A percentile compares a stretch with the other conserved stretches of the same genome.
Conservation (phyloP, 2,797 vertebrate genomes). For the Centropyge bicolor region DNA sequence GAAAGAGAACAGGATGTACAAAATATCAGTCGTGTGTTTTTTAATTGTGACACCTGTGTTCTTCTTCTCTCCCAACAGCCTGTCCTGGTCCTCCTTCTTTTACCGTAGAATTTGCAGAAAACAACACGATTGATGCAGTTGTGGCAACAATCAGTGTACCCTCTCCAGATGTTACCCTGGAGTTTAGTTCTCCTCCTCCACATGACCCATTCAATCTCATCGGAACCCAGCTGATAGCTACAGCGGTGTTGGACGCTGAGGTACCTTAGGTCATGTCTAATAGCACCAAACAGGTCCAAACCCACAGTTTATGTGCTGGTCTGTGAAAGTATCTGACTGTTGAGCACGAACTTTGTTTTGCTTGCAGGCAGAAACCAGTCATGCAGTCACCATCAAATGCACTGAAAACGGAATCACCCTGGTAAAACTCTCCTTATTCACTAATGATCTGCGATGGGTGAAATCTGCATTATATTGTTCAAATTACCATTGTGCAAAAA, state of each 20-base stretch:
- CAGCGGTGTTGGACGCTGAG: conserved; percentile 74
- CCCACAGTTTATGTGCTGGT: not conserved
- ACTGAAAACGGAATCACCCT: accelerated
- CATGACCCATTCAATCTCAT: conserved; percentile 45
- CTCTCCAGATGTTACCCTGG: not conserved
- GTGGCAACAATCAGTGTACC: conserved; percentile 1
- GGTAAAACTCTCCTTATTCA: conserved; percentile 30
- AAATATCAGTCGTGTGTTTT: not conserved
- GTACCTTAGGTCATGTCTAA: conserved; percentile 47
- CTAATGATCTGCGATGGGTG: not conserved
- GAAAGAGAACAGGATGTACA: not conserved
- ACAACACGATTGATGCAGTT: conserved; percentile 1
- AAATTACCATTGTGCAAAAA: not conserved
- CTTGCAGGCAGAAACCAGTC: accelerated
- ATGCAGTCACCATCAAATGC: accelerated
- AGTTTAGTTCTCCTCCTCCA: accelerated
- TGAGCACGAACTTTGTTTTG: not conserved
- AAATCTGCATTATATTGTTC: not conserved
- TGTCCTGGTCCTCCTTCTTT: accelerated
- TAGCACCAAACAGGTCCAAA: not conserved
- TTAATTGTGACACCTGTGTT: not conserved
- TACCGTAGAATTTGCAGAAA: not conserved
- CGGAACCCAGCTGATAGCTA: conserved; percentile 18
- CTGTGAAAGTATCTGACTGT: not conserved
- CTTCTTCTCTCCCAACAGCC: conserved; percentile 41